These are phyloP conservation scores for Rhopalosiphum nymphaeae DNA, from an alignment of 2,888 invertebrate species.

Conservation along the genomic window DNA sequence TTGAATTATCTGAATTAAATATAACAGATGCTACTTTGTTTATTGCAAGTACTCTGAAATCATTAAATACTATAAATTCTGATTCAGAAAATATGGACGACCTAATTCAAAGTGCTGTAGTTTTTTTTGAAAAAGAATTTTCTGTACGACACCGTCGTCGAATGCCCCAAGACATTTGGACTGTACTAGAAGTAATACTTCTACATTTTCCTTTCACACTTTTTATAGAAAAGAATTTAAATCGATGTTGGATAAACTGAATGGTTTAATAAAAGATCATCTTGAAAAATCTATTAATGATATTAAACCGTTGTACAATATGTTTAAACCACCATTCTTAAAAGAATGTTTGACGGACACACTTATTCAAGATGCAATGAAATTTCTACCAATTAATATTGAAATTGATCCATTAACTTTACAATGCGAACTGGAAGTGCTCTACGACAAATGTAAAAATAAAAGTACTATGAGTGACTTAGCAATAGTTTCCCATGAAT, in stretches of 20 bases:
- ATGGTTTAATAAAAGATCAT: slow-evolving; percentile 16
- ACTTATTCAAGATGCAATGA: slow-evolving; percentile 21
- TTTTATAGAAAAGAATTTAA: slow-evolving; percentile 39
- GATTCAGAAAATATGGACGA: slow-evolving; percentile 1
- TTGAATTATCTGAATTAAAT: slow-evolving; percentile 25
- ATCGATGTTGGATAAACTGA: slow-evolving; percentile 17
- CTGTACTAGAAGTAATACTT: not conserved
- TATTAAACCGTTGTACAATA: slow-evolving; percentile 15
- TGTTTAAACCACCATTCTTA: slow-evolving; percentile 8
- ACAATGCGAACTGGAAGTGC: slow-evolving; percentile 19
- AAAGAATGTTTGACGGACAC: slow-evolving; percentile 11
- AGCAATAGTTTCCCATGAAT: slow-evolving; percentile 28
- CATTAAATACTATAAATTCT: slow-evolving; percentile 23
- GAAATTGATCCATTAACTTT: slow-evolving; percentile 34
- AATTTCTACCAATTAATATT: slow-evolving; percentile 11
- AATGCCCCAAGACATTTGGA: slow-evolving; percentile 16
- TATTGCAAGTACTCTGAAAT: slow-evolving; percentile 33
- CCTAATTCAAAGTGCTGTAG: not conserved
- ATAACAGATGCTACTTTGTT: slow-evolving; percentile 39
- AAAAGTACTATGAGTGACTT: slow-evolving; percentile 2
- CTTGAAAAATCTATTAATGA: slow-evolving; percentile 14
- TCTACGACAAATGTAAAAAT: slow-evolving; percentile 24
- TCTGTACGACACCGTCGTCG: not conserved
- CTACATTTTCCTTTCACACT: not conserved
- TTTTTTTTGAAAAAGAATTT: slow-evolving; percentile 22